phyloP scores from a whole-genome alignment of 2,113 vertebrate species.

The Callorhinus ursinus region DNA sequence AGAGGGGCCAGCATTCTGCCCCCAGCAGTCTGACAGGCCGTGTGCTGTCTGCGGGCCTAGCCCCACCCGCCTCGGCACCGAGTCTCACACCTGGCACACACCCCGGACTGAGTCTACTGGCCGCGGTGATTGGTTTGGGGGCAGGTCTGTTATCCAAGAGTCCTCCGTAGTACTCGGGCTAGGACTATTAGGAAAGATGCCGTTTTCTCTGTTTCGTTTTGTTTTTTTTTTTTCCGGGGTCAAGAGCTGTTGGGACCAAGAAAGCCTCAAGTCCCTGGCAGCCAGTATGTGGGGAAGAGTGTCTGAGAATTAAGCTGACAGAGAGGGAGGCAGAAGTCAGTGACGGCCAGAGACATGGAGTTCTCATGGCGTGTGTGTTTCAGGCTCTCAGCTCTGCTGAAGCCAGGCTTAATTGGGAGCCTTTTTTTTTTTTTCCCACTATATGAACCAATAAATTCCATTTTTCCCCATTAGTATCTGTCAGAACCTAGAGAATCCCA shows the following conservation, averaged over 20 bases:
- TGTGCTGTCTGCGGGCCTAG: neutral
- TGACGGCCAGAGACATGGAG: rapidly evolving
- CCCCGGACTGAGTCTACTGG: neutral
- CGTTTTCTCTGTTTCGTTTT: neutral
- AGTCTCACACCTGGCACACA: too few species aligned
- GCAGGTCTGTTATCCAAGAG: neutral
- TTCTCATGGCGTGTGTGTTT: neutral
- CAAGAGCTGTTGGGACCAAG: neutral
- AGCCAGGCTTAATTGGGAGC: neutral
- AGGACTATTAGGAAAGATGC: neutral
- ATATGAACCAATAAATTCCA: neutral
- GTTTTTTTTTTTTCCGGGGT: neutral
- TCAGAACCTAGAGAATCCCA: neutral
- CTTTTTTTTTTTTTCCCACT: neutral
- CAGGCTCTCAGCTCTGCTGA: too few species aligned
- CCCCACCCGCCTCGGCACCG: neutral
- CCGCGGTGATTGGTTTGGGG: neutral
- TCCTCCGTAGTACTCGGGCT: neutral
- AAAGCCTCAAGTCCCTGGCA: neutral
- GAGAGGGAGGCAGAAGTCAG: neutral
- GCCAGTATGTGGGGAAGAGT: neutral
- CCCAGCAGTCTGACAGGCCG: neutral
- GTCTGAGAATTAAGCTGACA: neutral
- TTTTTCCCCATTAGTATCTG: neutral
- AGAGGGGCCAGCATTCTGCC: neutral